Evolutionary conservation across 2,888 invertebrate species (phyloP), one percentile per base, ranked within the genome.

Genomic region (Toxonevra muliebris): DNA sequence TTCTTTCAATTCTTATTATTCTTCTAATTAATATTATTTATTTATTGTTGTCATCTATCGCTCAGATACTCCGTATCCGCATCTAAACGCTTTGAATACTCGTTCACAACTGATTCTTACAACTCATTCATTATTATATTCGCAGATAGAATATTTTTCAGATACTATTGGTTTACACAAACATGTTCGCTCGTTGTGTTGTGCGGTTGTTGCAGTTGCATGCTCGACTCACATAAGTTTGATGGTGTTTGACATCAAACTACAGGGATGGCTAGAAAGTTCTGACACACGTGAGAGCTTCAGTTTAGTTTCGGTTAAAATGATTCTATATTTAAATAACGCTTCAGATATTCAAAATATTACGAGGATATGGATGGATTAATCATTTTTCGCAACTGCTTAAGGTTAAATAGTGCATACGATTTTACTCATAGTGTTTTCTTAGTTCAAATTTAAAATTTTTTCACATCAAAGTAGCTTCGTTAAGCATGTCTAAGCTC

Each of bases 1-100:
- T 53, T 30, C 2, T 12, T 20, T 48, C 19, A 19, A 13, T 40
- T 61, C n/a, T 20, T 43, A 20, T 13, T 52, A 53, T 66, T 66
- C 53, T 54, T 19, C 9, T 55, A 42, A 52, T 30, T 62, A 41
- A 52, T 41, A 40, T 40, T 53, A n/a, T 55, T 60, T 65, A 60
- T 66, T 58, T 53, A 45, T 54, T 66, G 11, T 11, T 30, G 19
- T 52, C 43, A 41, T 61, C 20, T 30, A 30, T 7, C 30, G 41
- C 58, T 10, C 50, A 40, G 41, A 9, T 50, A 50, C 13, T 10
- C 5, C 17, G 53, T 1, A 15, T 61, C 61, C 61, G 65, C 71
- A 55, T 63, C 71, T 58, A 55, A 66, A 65, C 74, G 70, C 69
- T 66, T 69, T 72, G 66, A 74, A 70, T 67, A 66, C 71, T 73